A percentile compares a stretch with the other conserved stretches of the same genome.
Evolutionary conservation across 2,113 vertebrate species (phyloP).

Genomic region (Pithys albifrons): DNA sequence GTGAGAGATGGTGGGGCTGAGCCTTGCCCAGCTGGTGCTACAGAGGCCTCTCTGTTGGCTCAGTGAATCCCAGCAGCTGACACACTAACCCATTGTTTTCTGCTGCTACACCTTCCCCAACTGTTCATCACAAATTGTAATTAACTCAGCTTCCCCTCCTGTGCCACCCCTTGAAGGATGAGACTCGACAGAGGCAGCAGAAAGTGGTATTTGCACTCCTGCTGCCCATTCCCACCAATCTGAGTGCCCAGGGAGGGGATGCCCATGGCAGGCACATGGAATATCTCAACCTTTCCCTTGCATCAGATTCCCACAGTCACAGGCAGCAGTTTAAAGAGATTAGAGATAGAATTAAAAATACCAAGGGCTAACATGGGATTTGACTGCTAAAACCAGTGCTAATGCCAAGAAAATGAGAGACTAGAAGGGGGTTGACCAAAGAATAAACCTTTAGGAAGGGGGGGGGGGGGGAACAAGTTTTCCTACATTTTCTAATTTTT

Average conservation of each 20-base stretch:
- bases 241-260: neutral
- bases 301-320: neutral
- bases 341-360: neutral
- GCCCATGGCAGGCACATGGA: accelerated
- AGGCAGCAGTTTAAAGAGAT: neutral
- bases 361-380: neutral
- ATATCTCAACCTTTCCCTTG: neutral
- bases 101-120: neutral
- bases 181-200: neutral
- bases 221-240: accelerated
- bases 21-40: neutral
- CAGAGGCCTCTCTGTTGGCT: neutral
- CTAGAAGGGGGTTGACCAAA: neutral
- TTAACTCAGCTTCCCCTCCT: neutral
- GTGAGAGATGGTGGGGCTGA: neutral
- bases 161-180: neutral
- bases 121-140: neutral
- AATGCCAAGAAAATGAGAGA: neutral
- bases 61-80: neutral
- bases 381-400: neutral
- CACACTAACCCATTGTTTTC: neutral
- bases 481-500: neutral
- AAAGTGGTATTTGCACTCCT: accelerated
- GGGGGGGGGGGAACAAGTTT: neutral
- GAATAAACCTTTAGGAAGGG: neutral